Base-by-base conservation (phyloP, 2,888 invertebrate genomes). In the Theodoxus fluviatilis region DNA sequence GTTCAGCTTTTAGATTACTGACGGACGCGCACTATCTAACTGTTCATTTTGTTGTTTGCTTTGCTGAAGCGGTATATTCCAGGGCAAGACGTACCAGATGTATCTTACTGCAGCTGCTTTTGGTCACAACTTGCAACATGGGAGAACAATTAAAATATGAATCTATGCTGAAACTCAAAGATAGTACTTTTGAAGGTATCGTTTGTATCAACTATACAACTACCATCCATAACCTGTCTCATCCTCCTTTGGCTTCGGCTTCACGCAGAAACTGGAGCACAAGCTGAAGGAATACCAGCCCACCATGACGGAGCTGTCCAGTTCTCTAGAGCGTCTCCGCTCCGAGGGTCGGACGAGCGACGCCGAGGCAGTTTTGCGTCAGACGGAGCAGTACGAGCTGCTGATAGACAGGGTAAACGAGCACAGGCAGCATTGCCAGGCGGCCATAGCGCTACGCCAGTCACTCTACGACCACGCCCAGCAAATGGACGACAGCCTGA, bases 381-480 rank as follows among this genome's bases (percentile, higher is more conserved):
- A 96, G 38, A 85, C 94, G 0, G 90, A 91, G 0, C 93, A 94
- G 82, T 94, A 95, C 87, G 94, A 95, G 81, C 94, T 95, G 80
- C 89, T 96, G 68, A 93, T 94, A 80, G 92, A 92, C 79, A 91
- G 92, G 2, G 93, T 96, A 71, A 94, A 95, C 88, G 93, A 94
- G 74, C 0, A 92, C 91, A 85, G 89, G 25, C 75, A 77, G 31
- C 84, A 83, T 71, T 79, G 96, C 7, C 91, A 93, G 76, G 93
- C 94, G 78, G 89, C 95, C 0, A 85, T 96, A 18, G 85, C 94
- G 1, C 85, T 96, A 12, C 91, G 96, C 18, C 95, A 97, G 84
- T 95, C 96, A 83, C 96, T 94, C 87, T 92, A 92, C 18, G 96
- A 96, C 83, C 96, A 96, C 85, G 96, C 96, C 0, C 94, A 94